Conservation (phyloP, 2,113 vertebrate genomes). For the Grus americana region DNA sequence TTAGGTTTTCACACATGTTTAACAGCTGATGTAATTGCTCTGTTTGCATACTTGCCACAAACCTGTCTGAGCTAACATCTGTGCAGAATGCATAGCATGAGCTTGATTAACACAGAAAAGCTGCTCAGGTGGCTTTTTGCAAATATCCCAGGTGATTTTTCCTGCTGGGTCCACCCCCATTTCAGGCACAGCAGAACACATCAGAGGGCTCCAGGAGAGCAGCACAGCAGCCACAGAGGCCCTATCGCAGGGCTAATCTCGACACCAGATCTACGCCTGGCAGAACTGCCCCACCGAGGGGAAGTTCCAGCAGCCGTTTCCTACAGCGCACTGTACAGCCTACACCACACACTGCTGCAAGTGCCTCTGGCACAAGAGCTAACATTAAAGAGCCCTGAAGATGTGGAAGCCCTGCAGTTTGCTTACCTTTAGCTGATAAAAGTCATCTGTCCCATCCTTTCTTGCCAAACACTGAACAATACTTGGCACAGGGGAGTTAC, state of each 20-base stretch:
- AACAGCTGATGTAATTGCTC: neutral
- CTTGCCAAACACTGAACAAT: constrained; percentile 98
- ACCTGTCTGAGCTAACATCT: neutral
- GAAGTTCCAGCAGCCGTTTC: neutral
- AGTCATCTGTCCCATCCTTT: constrained; percentile 97
- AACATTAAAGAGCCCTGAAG: neutral
- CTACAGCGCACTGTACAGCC: neutral
- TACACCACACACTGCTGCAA: neutral
- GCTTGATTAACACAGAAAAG: neutral
- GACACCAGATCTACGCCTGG: neutral
- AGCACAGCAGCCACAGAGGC: neutral
- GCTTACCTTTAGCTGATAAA: constrained; percentile 97
- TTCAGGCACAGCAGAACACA: neutral
- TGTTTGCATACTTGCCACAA: neutral
- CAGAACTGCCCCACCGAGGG: neutral
- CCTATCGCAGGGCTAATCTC: neutral
- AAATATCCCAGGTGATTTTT: neutral
- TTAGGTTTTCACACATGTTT: neutral
- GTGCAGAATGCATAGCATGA: neutral
- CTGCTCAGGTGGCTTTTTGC: neutral
- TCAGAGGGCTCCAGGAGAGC: neutral
- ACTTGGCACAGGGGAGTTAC: constrained; percentile 97
- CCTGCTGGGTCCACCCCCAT: neutral
- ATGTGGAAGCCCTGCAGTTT: neutral
- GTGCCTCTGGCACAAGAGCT: neutral